phyloP scores from a whole-genome alignment of 2,797 vertebrate genomes.

The Pantherophis vulpinus region DNA sequence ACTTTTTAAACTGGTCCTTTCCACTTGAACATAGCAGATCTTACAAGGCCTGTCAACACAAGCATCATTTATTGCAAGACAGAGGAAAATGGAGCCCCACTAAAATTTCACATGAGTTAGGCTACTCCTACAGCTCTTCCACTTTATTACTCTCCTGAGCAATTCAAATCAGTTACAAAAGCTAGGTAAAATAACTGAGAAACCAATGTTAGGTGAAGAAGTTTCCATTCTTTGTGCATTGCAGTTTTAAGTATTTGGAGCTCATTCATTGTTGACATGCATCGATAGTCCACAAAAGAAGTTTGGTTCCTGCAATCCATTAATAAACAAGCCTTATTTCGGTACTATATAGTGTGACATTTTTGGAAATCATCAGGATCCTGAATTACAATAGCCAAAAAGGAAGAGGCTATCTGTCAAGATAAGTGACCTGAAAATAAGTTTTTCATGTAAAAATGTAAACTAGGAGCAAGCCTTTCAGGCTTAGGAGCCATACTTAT shows the following conservation, averaged over 20 bases:
- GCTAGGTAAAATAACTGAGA: not conserved
- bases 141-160: not conserved
- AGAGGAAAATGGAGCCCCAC: slow-evolving; percentile 19
- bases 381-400: not conserved
- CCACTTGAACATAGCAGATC: slow-evolving; percentile 26
- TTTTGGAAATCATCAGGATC: not conserved
- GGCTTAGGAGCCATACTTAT: not conserved
- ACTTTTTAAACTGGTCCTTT: slow-evolving; percentile 9
- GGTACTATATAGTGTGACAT: not conserved
- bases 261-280: not conserved
- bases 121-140: slow-evolving; percentile 17
- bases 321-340: not conserved
- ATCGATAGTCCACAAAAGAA: not conserved
- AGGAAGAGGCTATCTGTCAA: not conserved
- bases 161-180: slow-evolving; percentile 2
- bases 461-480: not conserved
- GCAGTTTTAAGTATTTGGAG: not conserved
- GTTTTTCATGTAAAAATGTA: not conserved
- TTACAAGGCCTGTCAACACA: slow-evolving; percentile 37
- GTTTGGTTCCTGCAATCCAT: not conserved
- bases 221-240: not conserved
- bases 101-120: slow-evolving; percentile 36
- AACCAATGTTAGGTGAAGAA: not conserved
- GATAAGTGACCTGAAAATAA: not conserved
- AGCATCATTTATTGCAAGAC: slow-evolving; percentile 44